Conservation (phyloP, 2,113 vertebrate species). For the Casuarius casuarius region DNA sequence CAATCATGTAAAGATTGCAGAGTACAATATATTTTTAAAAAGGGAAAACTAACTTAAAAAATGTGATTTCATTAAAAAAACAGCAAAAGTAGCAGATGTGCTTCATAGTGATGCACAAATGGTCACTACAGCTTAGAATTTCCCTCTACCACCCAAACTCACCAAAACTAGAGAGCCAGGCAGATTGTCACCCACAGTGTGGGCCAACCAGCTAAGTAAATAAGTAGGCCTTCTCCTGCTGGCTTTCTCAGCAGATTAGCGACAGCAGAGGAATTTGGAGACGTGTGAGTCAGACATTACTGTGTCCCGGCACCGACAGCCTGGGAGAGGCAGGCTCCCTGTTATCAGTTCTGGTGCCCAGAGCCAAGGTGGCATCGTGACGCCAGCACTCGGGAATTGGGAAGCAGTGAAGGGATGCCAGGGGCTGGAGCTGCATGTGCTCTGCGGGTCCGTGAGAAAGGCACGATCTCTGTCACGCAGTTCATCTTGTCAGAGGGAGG, state of each 20-base stretch:
- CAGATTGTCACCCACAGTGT: accelerated
- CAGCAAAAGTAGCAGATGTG: not conserved
- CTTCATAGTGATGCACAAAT: not conserved
- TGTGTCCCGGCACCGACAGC: not conserved
- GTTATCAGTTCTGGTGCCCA: accelerated
- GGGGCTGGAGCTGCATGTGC: not conserved
- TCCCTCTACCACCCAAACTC: not conserved
- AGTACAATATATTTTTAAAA: not conserved
- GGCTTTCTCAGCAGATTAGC: not conserved
- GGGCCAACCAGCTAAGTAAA: not conserved
- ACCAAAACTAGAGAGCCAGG: not conserved
- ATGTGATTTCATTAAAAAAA: not conserved
- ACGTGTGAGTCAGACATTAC: accelerated
- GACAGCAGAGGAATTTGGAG: not conserved
- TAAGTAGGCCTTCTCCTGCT: not conserved
- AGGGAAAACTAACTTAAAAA: not conserved
- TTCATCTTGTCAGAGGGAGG: not conserved
- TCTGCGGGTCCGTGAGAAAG: no score
- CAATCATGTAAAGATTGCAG: not conserved
- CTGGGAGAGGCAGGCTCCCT: not conserved
- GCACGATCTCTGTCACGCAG: no score
- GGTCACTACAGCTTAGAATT: not conserved
- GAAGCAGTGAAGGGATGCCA: not conserved
- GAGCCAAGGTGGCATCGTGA: not conserved
- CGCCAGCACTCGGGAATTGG: accelerated